phyloP scores from a whole-genome alignment of 2,113 vertebrate species.

The Apaloderma vittatum region DNA sequence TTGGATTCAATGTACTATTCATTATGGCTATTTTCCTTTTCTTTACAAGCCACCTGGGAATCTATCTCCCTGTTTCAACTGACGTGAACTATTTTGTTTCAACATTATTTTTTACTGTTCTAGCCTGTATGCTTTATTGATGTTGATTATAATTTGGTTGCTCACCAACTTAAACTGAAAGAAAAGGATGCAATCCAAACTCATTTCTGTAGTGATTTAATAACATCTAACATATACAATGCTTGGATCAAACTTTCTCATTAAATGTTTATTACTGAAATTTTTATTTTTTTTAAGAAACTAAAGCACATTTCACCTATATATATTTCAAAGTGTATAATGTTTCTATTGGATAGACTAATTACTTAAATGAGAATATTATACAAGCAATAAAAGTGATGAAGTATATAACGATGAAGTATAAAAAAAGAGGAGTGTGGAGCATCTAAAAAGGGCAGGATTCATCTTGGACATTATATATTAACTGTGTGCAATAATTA shows the following conservation, averaged over 20 bases:
- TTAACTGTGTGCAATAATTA: neutral
- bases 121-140: slow-evolving; percentile 45
- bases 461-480: neutral
- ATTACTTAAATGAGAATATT: neutral
- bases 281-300: slow-evolving; percentile 24
- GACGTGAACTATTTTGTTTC: slow-evolving; percentile 63
- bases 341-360: neutral
- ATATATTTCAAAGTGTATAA: neutral
- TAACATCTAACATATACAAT: neutral
- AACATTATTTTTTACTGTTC: slow-evolving; percentile 50
- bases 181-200: slow-evolving; percentile 43
- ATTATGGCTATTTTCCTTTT: slow-evolving; percentile 43
- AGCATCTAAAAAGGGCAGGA: neutral
- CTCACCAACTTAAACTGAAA: slow-evolving; percentile 62
- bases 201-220: slow-evolving; percentile 55
- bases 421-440: too few species aligned
- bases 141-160: slow-evolving; percentile 64
- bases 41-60: slow-evolving; percentile 58
- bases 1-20: slow-evolving; percentile 42
- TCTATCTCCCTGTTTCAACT: slow-evolving; percentile 47
- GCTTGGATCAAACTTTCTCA: slow-evolving; percentile 15
- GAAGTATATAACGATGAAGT: neutral
- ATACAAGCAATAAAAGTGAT: neutral
- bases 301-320: neutral
- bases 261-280: slow-evolving; percentile 21